Percentiles rank a stretch among this genome's conserved stretches.
Conservation (phyloP, 2,113 vertebrate genomes). For the Connochaetes taurinus region DNA sequence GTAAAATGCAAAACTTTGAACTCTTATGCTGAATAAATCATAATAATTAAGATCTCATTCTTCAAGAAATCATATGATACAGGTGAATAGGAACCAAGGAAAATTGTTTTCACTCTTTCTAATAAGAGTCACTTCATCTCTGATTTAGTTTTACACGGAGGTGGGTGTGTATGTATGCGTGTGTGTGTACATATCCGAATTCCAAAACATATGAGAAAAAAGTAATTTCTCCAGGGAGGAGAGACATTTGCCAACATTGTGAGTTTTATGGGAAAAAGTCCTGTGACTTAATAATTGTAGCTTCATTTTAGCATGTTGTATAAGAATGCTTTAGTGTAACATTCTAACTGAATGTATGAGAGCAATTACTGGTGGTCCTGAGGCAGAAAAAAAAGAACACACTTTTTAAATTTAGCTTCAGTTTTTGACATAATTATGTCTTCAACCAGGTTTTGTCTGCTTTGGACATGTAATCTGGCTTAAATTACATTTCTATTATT, state of each 20-base stretch:
- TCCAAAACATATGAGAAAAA: neutral
- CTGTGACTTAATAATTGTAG: neutral
- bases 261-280: neutral
- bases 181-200: neutral
- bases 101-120: constrained; percentile 24
- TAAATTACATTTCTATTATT: neutral
- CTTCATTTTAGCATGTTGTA: neutral
- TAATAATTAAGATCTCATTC: constrained; percentile 64
- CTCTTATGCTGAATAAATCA: constrained; percentile 37
- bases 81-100: neutral
- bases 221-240: neutral
- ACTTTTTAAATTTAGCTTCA: neutral
- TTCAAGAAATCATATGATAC: constrained; percentile 3
- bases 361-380: neutral
- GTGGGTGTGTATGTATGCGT: neutral
- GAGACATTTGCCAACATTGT: neutral
- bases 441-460: neutral
- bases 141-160: neutral
- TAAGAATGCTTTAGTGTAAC: neutral
- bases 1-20: constrained; percentile 25
- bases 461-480: neutral
- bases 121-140: constrained; percentile 22
- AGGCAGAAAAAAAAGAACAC: neutral
- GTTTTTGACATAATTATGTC: neutral
- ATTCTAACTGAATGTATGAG: neutral